Evolutionary conservation across 2,888 invertebrate species (phyloP).

Genomic region (Sinohyriopsis cumingii): DNA sequence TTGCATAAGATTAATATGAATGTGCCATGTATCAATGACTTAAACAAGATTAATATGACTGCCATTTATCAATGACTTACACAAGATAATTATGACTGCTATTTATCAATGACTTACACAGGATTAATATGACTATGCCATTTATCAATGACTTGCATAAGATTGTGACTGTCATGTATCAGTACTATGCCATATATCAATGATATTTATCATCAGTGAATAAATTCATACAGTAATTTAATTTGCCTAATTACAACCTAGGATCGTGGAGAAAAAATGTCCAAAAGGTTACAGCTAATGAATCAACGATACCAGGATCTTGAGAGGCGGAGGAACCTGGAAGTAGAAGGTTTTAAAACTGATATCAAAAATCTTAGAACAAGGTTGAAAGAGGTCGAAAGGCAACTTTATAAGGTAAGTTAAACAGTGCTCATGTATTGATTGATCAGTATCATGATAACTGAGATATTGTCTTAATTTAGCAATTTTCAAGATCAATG

Average conservation of each 20-base stretch:
- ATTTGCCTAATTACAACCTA: constrained; percentile 17
- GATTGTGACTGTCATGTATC: no score
- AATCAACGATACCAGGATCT: constrained; percentile 71
- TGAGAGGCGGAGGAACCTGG: constrained; percentile 71
- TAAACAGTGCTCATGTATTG: background rate
- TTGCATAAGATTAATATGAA: no score
- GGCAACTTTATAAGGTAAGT: constrained; percentile 70
- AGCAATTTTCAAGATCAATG: background rate
- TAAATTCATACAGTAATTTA: no score
- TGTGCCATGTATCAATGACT: no score
- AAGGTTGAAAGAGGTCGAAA: constrained; percentile 70
- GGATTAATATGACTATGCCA: no score
- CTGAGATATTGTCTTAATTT: background rate
- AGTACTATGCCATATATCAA: no score
- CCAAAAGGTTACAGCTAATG: constrained; percentile 69
- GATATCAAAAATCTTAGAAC: constrained; percentile 71
- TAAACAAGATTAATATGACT: no score
- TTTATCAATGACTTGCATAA: no score
- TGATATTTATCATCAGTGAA: no score
- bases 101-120: no score
- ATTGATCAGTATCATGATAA: background rate
- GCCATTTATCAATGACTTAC: no score
- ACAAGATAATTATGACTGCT: no score
- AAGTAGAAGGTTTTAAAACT: constrained; percentile 73
- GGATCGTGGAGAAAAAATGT: constrained; percentile 71